Conservation (phyloP, 1,140 invertebrate genomes). For the Zaprionus africanus region DNA sequence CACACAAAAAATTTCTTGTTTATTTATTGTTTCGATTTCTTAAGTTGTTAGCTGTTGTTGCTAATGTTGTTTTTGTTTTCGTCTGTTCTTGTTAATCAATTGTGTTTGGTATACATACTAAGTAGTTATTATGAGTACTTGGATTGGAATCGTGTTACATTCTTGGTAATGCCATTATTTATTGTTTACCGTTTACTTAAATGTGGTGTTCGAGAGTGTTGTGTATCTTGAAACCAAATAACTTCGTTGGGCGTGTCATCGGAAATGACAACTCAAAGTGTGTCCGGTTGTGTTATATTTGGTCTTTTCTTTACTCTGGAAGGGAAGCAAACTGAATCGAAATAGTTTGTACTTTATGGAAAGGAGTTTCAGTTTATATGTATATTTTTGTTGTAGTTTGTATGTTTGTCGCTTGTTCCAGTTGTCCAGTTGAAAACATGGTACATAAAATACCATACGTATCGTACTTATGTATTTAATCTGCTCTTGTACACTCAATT, state of each 20-base stretch:
- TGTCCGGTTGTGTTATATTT: constrained; percentile 53
- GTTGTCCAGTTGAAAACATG: constrained; percentile 41
- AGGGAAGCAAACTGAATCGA: constrained; percentile 18
- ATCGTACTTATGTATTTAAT: constrained; percentile 54
- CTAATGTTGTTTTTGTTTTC: constrained; percentile 20
- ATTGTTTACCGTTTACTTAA: constrained; percentile 16
- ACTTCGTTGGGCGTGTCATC: constrained; percentile 57
- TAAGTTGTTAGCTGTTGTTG: constrained; percentile 41
- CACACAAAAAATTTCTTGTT: constrained; percentile 67
- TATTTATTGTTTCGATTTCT: constrained; percentile 71
- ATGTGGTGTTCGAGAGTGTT: constrained; percentile 32
- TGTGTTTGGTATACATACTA: constrained; percentile 50
- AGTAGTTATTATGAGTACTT: constrained; percentile 27
- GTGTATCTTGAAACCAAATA: constrained; percentile 70
- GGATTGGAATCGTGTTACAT: constrained; percentile 36
- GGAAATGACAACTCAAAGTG: constrained; percentile 43
- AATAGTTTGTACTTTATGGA: constrained; percentile 41
- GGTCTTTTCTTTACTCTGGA: constrained; percentile 31
- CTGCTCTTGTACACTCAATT: neutral
- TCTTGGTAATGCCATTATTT: constrained; percentile 29
- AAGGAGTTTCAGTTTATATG: constrained; percentile 37
- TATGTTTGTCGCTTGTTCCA: constrained; percentile 35
- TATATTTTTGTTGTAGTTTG: constrained; percentile 35
- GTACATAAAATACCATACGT: constrained; percentile 62
- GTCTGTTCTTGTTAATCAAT: constrained; percentile 37